Evolutionary conservation across 2,888 invertebrate species (phyloP), one percentile per base, ranked within the genome.

Genomic region (Ophion obscuratus): DNA sequence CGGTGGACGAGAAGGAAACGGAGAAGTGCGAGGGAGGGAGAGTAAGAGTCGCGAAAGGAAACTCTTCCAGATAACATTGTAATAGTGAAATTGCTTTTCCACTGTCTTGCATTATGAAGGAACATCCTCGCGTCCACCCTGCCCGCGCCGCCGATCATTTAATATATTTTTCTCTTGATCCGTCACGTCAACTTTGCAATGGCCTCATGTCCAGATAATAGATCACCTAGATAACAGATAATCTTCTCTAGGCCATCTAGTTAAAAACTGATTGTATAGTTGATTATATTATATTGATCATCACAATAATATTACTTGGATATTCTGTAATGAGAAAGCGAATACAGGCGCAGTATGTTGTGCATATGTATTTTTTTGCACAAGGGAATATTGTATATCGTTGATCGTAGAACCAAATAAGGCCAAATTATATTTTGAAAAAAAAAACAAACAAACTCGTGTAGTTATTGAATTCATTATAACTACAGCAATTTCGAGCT

Each of bases 21-120:
- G 36, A 44, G 31, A 24, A 40, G 20, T 17, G 47, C 14, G 62
- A 53, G 47, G 24, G 70, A 17, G 64, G 57, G 53, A 59, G 67
- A 67, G 47, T 20, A 17, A 47, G 68, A 20, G 47, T 20, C 57
- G 67, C 44, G 27, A 40, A 31, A 68, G 36, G 5, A 67, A 66
- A 57, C 53, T 36, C 73, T 68, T 57, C 68, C 74, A 70, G 73
- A 66, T 83, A 83, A 85, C 83, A 80, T 83, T 83, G 79, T 80
- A 83, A 80, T 80, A 62, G 36, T 77, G 83, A 77, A 85, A 85
- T 85, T 85, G 80, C 85, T 83, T 85, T 76, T 83, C 67, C 73
- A 70, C 71, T 80, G 67, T 76, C 83, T 83, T 80, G 76, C 76
- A 68, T 83, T 80, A 83, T 85, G 36, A 73, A 80, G 40, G 67